These are phyloP conservation scores for Cotesia typhae DNA, from an alignment of 1,140 invertebrate species.

Conservation along the genomic window DNA sequence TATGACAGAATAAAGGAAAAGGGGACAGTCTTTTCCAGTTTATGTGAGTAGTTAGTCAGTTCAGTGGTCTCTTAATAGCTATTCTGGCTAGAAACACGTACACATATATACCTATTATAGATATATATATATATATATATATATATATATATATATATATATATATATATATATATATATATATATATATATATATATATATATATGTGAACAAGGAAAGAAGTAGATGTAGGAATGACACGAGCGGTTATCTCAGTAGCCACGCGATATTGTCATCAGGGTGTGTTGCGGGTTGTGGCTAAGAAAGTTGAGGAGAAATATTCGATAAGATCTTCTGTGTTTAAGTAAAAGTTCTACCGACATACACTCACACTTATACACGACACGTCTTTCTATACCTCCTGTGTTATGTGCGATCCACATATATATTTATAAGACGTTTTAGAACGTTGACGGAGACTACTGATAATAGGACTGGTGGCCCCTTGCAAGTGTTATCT, in stretches of 20 bases:
- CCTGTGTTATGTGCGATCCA: conserved; percentile 25
- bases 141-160: no score
- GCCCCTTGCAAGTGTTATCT: conserved; percentile 54
- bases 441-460: conserved; percentile 59
- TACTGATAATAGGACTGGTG: conserved; percentile 55
- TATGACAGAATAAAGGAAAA: no score
- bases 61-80: no score
- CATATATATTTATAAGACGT: conserved; percentile 13
- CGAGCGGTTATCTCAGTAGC: conserved; percentile 64
- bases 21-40: no score
- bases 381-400: conserved; percentile 50
- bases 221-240: conserved; percentile 65
- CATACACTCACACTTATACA: conserved; percentile 54
- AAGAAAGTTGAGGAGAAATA: conserved; percentile 29
- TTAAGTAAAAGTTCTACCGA: conserved; percentile 49
- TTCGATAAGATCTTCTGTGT: conserved; percentile 60
- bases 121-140: no score
- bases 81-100: no score
- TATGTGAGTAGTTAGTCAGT: no score
- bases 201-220: neutral
- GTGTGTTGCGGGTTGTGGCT: conserved; percentile 42
- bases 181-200: no score
- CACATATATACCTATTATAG: no score
- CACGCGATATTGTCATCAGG: conserved; percentile 65
- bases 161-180: no score